These are phyloP conservation scores for Pseudopleuronectes americanus DNA, from an alignment of 2,797 vertebrate genomes.

Conservation along the genomic window DNA sequence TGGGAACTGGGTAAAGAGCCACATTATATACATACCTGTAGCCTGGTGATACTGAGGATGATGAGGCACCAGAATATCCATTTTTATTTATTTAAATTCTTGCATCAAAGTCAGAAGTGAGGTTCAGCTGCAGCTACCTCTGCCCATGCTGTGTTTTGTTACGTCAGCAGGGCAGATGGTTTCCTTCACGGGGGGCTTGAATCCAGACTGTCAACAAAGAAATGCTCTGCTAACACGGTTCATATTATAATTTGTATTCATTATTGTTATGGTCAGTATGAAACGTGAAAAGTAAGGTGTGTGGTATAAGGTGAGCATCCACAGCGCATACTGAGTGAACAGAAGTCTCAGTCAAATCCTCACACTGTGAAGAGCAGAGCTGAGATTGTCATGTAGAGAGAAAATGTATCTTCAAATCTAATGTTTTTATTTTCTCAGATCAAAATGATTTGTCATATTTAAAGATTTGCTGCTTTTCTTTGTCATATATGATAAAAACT, in stretches of 20 bases:
- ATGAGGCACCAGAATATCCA: background rate
- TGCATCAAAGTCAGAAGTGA: constrained; percentile 26
- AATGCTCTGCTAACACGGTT: constrained; percentile 8
- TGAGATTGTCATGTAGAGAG: background rate
- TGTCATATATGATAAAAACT: background rate
- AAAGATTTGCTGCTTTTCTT: background rate
- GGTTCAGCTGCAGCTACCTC: constrained; percentile 22
- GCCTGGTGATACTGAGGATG: background rate
- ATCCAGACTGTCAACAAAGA: constrained; percentile 21
- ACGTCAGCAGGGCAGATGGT: constrained; percentile 51
- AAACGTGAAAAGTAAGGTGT: background rate
- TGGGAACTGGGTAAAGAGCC: background rate
- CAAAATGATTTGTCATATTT: background rate
- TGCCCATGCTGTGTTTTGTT: constrained; percentile 32
- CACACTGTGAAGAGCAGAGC: too few relatives aligned
- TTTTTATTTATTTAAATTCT: constrained; percentile 16
- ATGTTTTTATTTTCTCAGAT: background rate
- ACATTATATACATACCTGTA: background rate
- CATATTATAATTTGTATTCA: background rate
- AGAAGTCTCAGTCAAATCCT: background rate
- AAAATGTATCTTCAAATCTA: background rate
- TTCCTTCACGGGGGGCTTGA: constrained; percentile 41
- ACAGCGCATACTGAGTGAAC: background rate
- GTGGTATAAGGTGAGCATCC: background rate
- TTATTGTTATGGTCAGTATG: background rate